phyloP scores from a whole-genome alignment of 2,888 invertebrate species.

The Allygus modestus region DNA sequence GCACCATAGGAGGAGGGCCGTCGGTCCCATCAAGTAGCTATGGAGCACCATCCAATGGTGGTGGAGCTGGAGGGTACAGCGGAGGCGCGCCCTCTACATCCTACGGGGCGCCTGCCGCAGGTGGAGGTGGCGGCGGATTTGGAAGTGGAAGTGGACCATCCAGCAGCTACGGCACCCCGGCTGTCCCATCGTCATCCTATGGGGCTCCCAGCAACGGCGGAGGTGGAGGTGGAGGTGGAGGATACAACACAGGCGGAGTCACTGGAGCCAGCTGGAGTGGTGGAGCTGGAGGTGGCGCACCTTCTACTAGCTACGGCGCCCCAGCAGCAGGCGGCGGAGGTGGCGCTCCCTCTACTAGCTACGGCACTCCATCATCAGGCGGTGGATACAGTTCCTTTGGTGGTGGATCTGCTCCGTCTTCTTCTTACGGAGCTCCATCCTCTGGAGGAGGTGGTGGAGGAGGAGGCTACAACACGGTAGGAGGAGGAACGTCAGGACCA shows the following conservation, averaged over 20 bases:
- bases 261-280: constrained; percentile 59
- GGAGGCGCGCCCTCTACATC: constrained; percentile 51
- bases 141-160: constrained; percentile 42
- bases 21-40: constrained; percentile 64
- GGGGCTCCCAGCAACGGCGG: constrained; percentile 57
- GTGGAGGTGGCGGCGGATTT: constrained; percentile 56
- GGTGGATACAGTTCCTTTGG: constrained; percentile 66
- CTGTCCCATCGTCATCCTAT: constrained; percentile 40
- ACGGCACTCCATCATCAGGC: constrained; percentile 54
- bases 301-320: constrained; percentile 67
- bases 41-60: constrained; percentile 58
- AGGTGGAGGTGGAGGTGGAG: constrained; percentile 67
- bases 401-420: constrained; percentile 48
- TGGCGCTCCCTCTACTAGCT: constrained; percentile 64
- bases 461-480: constrained; percentile 64
- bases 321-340: constrained; percentile 63
- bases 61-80: constrained; percentile 65
- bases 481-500: constrained; percentile 52
- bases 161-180: constrained; percentile 61
- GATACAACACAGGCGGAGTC: constrained; percentile 67
- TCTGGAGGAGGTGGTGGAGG: constrained; percentile 7
- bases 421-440: constrained; percentile 64
- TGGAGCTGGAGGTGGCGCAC: constrained; percentile 65
- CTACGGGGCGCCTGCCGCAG: constrained; percentile 60
- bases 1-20: constrained; percentile 65